Base-by-base conservation (phyloP, 2,888 invertebrate genomes). In the Prosapia bicincta region DNA sequence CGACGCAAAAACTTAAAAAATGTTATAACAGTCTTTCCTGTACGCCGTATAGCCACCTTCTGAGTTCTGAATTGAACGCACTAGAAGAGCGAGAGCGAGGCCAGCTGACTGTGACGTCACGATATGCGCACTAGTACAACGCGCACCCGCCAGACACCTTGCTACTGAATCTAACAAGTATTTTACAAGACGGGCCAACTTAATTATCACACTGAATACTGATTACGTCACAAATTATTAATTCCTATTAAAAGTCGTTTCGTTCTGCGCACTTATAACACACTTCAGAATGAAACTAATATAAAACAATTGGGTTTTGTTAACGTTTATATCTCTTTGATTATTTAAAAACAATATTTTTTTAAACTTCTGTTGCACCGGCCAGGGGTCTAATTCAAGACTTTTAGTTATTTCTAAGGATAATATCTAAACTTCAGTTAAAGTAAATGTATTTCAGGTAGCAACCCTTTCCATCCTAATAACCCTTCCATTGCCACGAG, bases 61-160 rank as follows among this genome's bases (percentile, higher is more conserved):
- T 74, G 74, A 74, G n/a, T 74, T 74, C 74, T 74, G 74, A 74
- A 25, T 25, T 65, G n/a, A 24, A 23, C 69, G 69, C 69, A 65
- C 69, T n/a, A 26, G 23, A 74, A 54, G 20, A 54, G 54, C 54
- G 54, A 54, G 54, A 54, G 54, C 54, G 54, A 54, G 54, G 54
- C 54, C 74, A 74, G 74, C 74, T 74, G 74, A 73, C 54, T n/a
- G 26, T 24, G 71, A 32, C 38, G 71, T 43, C 71, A 43, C 43
- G 25, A 43, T 25, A 25, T 23, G 38, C 69, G 73, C 69, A 54
- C 38, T 38, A 67, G 66, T 67, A 72, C 66, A 6, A 32, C 32
- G 10, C 66, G 72, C 72, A 54, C 43, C 67, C 68, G 65, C 68
- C 26, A n/a, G 25, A 38, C 72, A 13, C 9, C 28, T 54, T 69